phyloP scores from a whole-genome alignment of 92 coral and sea anemone species.

The Metridium senile region DNA sequence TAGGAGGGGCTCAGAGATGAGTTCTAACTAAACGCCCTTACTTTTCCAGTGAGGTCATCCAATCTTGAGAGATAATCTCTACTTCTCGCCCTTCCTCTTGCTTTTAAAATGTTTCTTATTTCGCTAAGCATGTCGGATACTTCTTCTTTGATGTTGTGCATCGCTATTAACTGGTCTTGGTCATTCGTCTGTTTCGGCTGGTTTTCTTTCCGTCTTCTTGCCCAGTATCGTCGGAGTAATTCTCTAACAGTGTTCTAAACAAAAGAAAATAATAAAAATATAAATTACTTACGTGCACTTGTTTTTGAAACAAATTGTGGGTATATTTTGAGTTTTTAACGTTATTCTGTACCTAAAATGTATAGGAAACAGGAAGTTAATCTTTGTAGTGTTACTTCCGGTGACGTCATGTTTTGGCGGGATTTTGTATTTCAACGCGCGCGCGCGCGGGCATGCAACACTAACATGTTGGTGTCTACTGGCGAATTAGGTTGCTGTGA shows the following conservation, averaged over 20 bases:
- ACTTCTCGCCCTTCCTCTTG: constrained; percentile 52
- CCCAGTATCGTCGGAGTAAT: constrained; percentile 82
- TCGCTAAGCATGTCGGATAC: constrained; percentile 81
- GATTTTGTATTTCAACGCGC: background rate
- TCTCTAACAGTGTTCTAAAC: constrained; percentile 73
- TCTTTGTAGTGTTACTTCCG: no score
- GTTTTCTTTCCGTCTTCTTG: constrained; percentile 52
- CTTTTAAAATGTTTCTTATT: constrained; percentile 74
- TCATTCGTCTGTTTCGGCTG: constrained; percentile 36
- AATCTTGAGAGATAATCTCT: constrained; percentile 23
- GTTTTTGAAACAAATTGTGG: no score
- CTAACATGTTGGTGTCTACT: background rate
- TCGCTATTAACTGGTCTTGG: constrained; percentile 55
- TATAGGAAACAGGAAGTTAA: no score
- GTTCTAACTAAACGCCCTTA: background rate
- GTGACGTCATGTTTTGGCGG: constrained; percentile 15
- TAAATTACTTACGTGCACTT: background rate
- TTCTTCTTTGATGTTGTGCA: constrained; percentile 66
- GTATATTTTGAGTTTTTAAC: no score
- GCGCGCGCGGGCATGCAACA: background rate
- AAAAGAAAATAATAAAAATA: background rate
- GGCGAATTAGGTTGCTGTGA: background rate
- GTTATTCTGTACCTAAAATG: no score
- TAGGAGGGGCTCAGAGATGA: no score
- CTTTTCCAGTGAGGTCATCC: constrained; percentile 10